A percentile compares a stretch with the other conserved stretches of the same genome.
These are phyloP conservation scores for Nephila pilipes DNA, from an alignment of 1,140 invertebrate species.

Conservation along the genomic window DNA sequence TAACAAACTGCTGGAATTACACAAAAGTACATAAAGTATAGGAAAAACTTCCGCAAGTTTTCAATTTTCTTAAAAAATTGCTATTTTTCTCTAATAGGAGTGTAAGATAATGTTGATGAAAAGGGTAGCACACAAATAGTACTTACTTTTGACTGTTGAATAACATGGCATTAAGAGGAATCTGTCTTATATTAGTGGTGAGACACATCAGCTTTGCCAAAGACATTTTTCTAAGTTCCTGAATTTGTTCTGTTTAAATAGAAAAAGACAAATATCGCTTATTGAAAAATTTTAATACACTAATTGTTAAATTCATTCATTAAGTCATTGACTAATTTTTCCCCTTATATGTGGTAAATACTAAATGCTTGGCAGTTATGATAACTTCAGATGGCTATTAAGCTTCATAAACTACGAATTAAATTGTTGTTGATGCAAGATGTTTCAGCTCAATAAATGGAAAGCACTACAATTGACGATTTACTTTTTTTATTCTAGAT, in stretches of 20 bases:
- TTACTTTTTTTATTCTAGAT: no score
- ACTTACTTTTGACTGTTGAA: conserved; percentile 40
- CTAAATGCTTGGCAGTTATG: no score
- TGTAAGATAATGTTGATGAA: no score
- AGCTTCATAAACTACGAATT: no score
- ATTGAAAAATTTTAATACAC: neutral
- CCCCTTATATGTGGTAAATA: neutral
- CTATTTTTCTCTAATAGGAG: no score
- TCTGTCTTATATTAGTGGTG: neutral
- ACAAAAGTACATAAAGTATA: no score
- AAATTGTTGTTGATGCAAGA: no score
- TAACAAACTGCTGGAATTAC: no score
- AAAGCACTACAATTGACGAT: no score
- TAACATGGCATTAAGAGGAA: conserved; percentile 46
- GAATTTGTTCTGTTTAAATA: conserved; percentile 29
- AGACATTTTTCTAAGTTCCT: conserved; percentile 27
- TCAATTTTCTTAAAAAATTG: no score
- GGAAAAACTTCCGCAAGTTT: no score
- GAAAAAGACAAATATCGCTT: neutral
- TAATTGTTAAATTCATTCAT: neutral
- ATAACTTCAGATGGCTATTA: neutral
- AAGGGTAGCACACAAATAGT: neutral
- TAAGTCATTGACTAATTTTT: neutral
- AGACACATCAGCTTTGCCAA: conserved; percentile 37
- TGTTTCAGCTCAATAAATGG: no score